Evolutionary conservation across 2,797 vertebrate genomes (phyloP).

Genomic region (Chiroxiphia lanceolata): DNA sequence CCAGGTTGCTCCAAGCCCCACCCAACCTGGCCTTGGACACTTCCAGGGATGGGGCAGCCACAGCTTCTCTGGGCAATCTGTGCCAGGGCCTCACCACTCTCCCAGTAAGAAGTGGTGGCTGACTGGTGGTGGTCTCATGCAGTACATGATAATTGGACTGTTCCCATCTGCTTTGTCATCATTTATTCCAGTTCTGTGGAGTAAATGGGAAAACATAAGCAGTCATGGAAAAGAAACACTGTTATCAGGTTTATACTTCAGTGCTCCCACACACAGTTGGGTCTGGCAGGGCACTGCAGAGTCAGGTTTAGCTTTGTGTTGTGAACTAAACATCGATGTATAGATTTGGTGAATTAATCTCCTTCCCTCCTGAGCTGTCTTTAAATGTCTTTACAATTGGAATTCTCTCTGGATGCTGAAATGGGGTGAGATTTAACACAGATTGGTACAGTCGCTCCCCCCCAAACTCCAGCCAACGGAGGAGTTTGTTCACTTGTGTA

Average conservation of each 20-base stretch:
- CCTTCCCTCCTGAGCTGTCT: not conserved
- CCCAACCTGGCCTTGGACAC: not conserved
- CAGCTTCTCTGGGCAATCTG: not conserved
- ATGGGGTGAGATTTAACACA: not conserved
- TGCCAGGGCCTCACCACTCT: not conserved
- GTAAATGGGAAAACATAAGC: not conserved
- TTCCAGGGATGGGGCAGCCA: not conserved
- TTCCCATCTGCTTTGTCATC: not conserved
- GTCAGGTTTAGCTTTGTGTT: not conserved
- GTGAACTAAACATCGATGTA: not conserved
- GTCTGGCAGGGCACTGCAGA: not conserved
- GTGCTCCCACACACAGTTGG: not conserved
- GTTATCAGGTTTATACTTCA: not conserved
- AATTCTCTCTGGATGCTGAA: conserved; percentile 58
- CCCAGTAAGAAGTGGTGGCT: not conserved
- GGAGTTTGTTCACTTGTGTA: conserved; percentile 30
- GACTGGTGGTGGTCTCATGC: not conserved
- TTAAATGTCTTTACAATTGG: not conserved
- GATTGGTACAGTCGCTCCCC: not conserved
- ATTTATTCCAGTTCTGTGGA: not conserved
- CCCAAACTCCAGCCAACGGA: not conserved
- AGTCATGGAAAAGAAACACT: not conserved
- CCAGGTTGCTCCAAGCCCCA: rapidly evolving
- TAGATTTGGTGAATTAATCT: not conserved
- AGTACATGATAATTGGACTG: not conserved